Conservation (phyloP, 2,113 vertebrate species). For the Miniopterus natalensis region DNA sequence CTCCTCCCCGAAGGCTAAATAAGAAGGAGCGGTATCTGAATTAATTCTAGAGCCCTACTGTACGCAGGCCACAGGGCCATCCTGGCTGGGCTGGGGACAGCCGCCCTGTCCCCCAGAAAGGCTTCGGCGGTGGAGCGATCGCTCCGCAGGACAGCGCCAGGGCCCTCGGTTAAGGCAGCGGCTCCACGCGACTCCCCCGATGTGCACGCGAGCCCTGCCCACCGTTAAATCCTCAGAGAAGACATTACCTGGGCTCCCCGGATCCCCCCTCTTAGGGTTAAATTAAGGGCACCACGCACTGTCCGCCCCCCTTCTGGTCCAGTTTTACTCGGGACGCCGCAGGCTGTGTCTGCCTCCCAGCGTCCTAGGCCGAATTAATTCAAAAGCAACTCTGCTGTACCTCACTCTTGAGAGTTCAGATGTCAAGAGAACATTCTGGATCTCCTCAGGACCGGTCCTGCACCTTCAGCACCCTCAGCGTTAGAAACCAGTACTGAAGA, state of each 20-base stretch:
- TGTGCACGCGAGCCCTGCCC: not conserved
- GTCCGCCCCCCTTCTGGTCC: not conserved
- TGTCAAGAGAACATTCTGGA: not conserved
- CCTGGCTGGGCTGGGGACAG: not conserved
- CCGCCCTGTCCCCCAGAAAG: not conserved
- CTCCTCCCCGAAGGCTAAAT: not conserved
- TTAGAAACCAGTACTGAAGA: not conserved
- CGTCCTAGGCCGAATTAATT: not conserved
- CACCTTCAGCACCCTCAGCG: not conserved
- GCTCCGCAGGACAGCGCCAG: not conserved
- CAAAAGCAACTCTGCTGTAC: not conserved
- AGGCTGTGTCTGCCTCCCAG: not conserved
- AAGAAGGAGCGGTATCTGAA: not conserved
- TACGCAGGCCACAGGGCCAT: not conserved
- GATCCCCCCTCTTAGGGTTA: not conserved
- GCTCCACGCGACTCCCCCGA: not conserved
- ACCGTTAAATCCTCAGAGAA: not conserved
- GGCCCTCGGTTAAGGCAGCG: not conserved
- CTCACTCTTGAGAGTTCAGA: not conserved
- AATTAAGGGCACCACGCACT: not conserved
- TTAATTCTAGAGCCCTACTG: not conserved
- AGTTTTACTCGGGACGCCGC: not conserved
- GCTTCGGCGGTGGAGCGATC: not conserved
- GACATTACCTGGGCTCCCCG: too few species aligned
- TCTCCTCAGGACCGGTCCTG: not conserved